These are phyloP conservation scores for Halichoeres trimaculatus DNA, from an alignment of 2,113 vertebrate genomes.

Conservation along the genomic window DNA sequence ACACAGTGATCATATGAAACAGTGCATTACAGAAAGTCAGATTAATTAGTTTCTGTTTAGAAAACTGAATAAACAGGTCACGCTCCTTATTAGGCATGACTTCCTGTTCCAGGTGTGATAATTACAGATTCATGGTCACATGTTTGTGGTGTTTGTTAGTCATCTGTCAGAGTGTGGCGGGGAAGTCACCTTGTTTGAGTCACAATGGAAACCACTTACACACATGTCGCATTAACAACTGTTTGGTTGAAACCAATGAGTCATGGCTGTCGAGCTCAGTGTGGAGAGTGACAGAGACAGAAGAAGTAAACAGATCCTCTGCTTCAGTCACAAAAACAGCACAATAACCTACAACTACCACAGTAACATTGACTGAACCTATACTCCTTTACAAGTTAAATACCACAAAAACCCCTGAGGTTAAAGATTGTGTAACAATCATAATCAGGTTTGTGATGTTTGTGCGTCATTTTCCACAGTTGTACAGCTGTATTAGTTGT, in stretches of 20 bases:
- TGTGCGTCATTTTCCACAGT: too few relatives aligned
- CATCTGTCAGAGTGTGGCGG: neutral
- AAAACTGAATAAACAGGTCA: neutral
- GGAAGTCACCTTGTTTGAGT: slow-evolving; percentile 1
- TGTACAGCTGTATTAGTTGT: too few relatives aligned
- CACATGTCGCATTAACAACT: neutral
- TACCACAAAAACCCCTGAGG: too few relatives aligned
- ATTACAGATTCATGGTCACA: slow-evolving; percentile 3
- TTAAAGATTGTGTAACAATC: too few relatives aligned
- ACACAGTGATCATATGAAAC: too few relatives aligned
- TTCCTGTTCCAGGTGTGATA: slow-evolving; percentile 13
- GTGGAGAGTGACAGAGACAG: neutral
- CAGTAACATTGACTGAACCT: too few relatives aligned
- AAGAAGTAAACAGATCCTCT: neutral
- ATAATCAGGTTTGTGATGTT: too few relatives aligned
- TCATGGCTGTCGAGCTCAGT: neutral
- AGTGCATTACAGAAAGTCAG: too few relatives aligned
- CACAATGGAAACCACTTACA: slow-evolving; percentile 2
- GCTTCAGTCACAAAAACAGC: too few relatives aligned
- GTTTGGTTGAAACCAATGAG: slow-evolving; percentile 16
- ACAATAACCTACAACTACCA: too few relatives aligned
- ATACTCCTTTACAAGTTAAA: too few relatives aligned
- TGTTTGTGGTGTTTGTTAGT: slow-evolving; percentile 24
- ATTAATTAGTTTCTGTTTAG: too few relatives aligned
- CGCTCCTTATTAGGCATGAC: neutral